These are phyloP conservation scores for Cyrtonyx montezumae DNA, from an alignment of 2,113 vertebrate genomes.

Conservation along the genomic window DNA sequence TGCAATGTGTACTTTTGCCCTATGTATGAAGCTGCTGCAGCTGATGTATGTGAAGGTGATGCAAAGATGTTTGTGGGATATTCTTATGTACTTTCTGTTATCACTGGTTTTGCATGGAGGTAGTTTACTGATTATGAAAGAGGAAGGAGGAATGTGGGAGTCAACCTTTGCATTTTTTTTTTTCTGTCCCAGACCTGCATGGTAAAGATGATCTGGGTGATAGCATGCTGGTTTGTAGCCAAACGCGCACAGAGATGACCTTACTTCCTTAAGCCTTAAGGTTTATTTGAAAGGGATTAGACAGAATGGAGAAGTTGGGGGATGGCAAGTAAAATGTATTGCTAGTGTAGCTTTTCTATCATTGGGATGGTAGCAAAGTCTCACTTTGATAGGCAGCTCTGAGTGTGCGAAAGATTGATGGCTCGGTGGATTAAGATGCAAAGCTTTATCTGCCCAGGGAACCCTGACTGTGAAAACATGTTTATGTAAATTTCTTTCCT, in stretches of 20 bases:
- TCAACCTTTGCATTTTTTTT: not conserved
- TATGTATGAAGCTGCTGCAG: not conserved
- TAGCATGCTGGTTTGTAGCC: not conserved
- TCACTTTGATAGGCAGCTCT: not conserved
- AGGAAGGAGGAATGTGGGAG: not conserved
- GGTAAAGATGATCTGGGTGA: not conserved
- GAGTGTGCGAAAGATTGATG: not conserved
- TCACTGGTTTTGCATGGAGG: not conserved
- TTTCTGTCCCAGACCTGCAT: not conserved
- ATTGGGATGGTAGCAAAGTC: not conserved
- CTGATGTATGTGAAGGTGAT: not conserved
- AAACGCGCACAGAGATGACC: not conserved
- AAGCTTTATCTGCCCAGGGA: not conserved
- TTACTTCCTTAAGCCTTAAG: not conserved
- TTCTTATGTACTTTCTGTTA: not conserved
- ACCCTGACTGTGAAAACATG: not conserved
- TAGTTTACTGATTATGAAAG: slow-evolving; percentile 2
- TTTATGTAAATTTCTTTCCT: not conserved
- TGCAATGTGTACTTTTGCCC: rapidly evolving
- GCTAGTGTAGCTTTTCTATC: not conserved
- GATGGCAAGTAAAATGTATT: not conserved
- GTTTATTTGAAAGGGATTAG: not conserved
- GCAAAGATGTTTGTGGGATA: slow-evolving; percentile 13
- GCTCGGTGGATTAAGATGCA: not conserved
- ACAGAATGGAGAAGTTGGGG: not conserved